phyloP scores from a whole-genome alignment of 2,113 vertebrate species.

The Pagrus major region DNA sequence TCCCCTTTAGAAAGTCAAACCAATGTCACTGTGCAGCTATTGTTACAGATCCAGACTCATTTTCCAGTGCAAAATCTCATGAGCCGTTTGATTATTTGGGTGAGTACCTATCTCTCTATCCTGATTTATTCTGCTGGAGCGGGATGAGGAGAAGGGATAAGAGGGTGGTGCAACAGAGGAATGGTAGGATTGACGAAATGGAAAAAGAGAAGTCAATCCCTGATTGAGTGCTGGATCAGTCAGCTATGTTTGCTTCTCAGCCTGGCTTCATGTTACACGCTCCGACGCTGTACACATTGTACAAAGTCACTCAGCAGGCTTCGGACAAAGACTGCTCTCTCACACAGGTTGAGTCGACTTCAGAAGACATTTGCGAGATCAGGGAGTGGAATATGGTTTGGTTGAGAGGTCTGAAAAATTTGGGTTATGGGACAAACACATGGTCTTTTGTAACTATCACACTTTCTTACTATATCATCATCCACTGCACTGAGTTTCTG shows the following conservation, averaged over 20 bases:
- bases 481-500: background rate
- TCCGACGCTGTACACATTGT: background rate
- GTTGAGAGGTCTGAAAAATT: background rate
- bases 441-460: background rate
- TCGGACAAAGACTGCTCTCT: constrained; percentile 16
- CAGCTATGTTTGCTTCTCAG: constrained; percentile 41
- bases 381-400: background rate
- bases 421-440: background rate
- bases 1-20: constrained; percentile 41
- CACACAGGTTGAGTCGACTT: constrained; percentile 18
- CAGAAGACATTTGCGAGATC: constrained; percentile 2
- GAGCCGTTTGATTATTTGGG: constrained; percentile 47
- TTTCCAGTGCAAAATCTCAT: constrained; percentile 34
- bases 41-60: constrained; percentile 35
- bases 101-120: constrained; percentile 26
- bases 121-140: constrained; percentile 37
- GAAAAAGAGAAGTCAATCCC: constrained; percentile 36
- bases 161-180: constrained; percentile 27
- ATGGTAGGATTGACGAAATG: constrained; percentile 43
- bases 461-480: background rate
- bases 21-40: constrained; percentile 38
- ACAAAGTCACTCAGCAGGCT: constrained; percentile 24
- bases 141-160: constrained; percentile 40
- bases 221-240: constrained; percentile 42
- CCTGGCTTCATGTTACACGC: constrained; percentile 32